Percentiles rank a stretch among this genome's conserved stretches.
Conservation (phyloP, 2,888 invertebrate genomes). For the Meiosimyza platycephala region DNA sequence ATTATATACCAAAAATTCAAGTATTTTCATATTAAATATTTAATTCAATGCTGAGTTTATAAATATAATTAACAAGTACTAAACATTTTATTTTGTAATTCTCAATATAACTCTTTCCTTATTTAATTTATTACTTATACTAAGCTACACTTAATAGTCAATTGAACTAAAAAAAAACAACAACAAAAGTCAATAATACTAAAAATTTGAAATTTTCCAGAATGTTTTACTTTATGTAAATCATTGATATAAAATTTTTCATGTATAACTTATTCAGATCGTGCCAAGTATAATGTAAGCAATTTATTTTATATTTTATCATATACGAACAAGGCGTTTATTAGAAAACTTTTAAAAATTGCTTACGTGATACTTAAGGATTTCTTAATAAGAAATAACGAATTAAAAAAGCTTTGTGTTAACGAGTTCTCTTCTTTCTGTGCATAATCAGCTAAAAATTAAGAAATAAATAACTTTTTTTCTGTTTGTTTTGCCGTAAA, state of each 20-base stretch:
- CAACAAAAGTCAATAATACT: too few species aligned
- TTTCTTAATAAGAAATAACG: too few species aligned
- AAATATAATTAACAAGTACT: constrained; percentile 10
- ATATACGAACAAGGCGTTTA: too few species aligned
- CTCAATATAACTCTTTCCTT: background rate
- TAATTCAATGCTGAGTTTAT: background rate
- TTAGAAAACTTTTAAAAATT: too few species aligned
- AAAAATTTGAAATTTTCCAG: background rate
- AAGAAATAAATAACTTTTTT: constrained; percentile 27
- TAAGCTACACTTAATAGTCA: constrained; percentile 25
- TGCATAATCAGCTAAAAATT: too few species aligned
- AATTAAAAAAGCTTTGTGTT: too few species aligned
- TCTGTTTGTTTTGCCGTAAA: constrained; percentile 63
- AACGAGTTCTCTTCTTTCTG: too few species aligned
- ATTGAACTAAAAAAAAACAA: constrained; percentile 8
- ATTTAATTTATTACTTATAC: background rate
- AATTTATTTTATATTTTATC: too few species aligned
- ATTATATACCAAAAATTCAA: constrained; percentile 35
- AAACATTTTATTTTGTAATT: constrained; percentile 2
- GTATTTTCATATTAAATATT: constrained; percentile 30
- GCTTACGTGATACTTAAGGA: too few species aligned
- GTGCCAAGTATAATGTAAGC: too few species aligned
- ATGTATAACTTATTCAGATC: too few species aligned
- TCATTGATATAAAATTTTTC: background rate
- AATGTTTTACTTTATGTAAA: background rate